Conservation (phyloP, 2,888 invertebrate species). For the Platynereis dumerilii region DNA sequence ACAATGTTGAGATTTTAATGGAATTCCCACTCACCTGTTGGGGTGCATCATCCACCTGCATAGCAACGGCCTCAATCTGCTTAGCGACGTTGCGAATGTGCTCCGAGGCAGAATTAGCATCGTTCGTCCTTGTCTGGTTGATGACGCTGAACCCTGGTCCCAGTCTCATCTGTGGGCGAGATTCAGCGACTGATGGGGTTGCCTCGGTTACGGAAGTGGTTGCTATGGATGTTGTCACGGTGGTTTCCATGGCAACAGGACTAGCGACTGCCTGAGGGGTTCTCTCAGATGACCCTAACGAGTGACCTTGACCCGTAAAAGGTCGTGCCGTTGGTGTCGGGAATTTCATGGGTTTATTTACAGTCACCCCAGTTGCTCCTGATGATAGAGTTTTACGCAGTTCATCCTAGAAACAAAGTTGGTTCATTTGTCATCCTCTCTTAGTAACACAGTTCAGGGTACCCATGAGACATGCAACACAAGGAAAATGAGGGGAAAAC, state of each 20-base stretch:
- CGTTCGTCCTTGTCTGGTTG: too few species aligned
- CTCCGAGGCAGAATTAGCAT: slow-evolving; percentile 1
- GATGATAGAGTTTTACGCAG: background rate
- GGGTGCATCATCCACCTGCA: background rate
- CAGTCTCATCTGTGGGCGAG: too few species aligned
- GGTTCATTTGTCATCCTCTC: too few species aligned
- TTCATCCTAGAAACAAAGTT: too few species aligned
- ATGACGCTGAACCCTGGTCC: too few species aligned
- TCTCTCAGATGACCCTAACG: slow-evolving; percentile 12
- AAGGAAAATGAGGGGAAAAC: too few species aligned
- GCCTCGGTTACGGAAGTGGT: slow-evolving; percentile 10
- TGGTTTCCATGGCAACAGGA: background rate
- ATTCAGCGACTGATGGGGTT: background rate
- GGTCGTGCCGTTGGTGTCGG: background rate
- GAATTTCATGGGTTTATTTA: slow-evolving; percentile 15
- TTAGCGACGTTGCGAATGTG: background rate
- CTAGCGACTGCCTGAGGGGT: background rate
- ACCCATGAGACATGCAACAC: too few species aligned
- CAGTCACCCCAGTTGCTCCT: slow-evolving; percentile 5
- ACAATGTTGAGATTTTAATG: too few species aligned
- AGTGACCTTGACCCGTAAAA: slow-evolving; percentile 27
- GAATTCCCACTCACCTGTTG: background rate
- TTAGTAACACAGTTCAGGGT: background rate
- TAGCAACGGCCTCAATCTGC: background rate
- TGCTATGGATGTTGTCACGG: background rate